Evolutionary conservation across 1,140 invertebrate genomes (phyloP).

Genomic region (Paraescarpia echinospica): DNA sequence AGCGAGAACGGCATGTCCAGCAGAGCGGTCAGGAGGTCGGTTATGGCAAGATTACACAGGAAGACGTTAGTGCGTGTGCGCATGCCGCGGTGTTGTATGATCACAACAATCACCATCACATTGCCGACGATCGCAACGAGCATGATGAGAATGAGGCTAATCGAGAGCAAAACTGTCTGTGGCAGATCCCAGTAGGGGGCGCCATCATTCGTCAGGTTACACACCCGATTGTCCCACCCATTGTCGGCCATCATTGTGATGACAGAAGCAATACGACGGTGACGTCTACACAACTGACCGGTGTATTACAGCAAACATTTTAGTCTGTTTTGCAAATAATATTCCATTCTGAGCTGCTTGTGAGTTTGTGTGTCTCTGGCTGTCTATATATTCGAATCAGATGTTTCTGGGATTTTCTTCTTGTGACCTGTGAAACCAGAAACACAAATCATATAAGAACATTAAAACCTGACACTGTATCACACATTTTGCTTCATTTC

Average conservation of each 20-base stretch:
- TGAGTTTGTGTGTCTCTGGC: neutral
- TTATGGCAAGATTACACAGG: conserved; percentile 58
- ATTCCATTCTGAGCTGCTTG: neutral
- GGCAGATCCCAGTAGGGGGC: conserved; percentile 13
- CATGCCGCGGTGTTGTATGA: conserved; percentile 51
- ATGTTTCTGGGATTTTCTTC: neutral
- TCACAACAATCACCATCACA: conserved; percentile 21
- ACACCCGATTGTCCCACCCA: neutral
- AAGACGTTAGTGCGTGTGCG: conserved; percentile 60
- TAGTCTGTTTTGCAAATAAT: neutral
- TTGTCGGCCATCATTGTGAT: neutral
- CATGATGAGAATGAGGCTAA: conserved; percentile 10
- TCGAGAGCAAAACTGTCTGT: neutral
- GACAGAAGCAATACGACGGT: neutral
- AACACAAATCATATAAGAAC: neutral
- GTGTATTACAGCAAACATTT: neutral
- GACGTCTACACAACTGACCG: neutral
- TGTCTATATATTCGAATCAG: neutral
- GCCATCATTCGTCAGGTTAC: neutral
- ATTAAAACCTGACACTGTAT: neutral
- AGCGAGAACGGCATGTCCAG: conserved; percentile 59
- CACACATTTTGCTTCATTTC: neutral
- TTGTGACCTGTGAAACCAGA: neutral
- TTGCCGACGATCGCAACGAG: conserved; percentile 14
- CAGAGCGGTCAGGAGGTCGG: conserved; percentile 59